These are phyloP conservation scores for Carpatolechia fugitivella DNA, from an alignment of 2,888 invertebrate species.

Conservation along the genomic window DNA sequence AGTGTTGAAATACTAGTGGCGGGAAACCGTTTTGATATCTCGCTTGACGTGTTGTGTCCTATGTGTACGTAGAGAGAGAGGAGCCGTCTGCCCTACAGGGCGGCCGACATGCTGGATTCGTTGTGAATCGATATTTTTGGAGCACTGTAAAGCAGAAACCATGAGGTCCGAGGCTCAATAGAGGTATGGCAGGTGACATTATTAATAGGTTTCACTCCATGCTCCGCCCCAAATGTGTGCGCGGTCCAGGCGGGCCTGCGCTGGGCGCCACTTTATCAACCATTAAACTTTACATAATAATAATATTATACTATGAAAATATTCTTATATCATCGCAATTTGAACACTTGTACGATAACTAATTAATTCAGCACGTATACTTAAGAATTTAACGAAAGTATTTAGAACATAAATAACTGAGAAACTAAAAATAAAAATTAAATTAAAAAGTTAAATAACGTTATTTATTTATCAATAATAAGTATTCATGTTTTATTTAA, in stretches of 20 bases:
- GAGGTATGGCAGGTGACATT: constrained; percentile 68
- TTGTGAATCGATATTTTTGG: constrained; percentile 79
- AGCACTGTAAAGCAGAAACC: constrained; percentile 70
- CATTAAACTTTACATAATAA: background rate
- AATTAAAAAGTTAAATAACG: too few relatives aligned
- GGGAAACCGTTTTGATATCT: constrained; percentile 78
- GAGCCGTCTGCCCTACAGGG: constrained; percentile 75
- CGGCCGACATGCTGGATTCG: constrained; percentile 77
- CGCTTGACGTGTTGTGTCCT: constrained; percentile 77
- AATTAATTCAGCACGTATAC: too few relatives aligned
- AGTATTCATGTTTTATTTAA: too few relatives aligned
- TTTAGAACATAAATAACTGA: too few relatives aligned
- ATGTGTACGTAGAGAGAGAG: constrained; percentile 75
- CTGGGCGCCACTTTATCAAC: constrained; percentile 17
- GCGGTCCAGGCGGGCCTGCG: constrained; percentile 6
- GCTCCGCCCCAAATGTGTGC: constrained; percentile 19
- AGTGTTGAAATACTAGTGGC: constrained; percentile 74
- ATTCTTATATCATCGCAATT: background rate
- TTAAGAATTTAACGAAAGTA: too few relatives aligned
- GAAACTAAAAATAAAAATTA: too few relatives aligned
- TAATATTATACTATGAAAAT: background rate
- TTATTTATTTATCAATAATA: too few relatives aligned
- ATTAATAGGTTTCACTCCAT: constrained; percentile 40
- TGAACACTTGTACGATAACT: background rate
- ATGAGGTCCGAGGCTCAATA: constrained; percentile 71